phyloP scores from a whole-genome alignment of 2,888 invertebrate genomes.

The Dicranocentrus wangi region DNA sequence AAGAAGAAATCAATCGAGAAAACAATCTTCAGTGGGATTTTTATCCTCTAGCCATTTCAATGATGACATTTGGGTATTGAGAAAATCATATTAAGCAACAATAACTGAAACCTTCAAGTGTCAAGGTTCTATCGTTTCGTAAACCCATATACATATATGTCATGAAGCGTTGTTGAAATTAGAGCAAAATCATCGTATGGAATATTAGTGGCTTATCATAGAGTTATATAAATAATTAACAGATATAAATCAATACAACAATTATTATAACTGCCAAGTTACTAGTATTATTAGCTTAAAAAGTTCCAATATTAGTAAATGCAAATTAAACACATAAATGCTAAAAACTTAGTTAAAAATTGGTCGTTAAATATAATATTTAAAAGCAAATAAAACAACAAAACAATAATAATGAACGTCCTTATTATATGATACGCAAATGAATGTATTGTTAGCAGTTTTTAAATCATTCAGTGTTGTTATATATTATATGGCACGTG shows the following conservation, averaged over 20 bases:
- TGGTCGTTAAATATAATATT: slow-evolving; percentile 15
- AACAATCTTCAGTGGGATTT: no score
- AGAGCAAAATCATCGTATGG: no score
- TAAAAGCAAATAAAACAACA: slow-evolving; percentile 22
- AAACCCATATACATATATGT: no score
- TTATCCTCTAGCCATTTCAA: no score
- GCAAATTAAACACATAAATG: slow-evolving; percentile 8
- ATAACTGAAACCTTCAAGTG: no score
- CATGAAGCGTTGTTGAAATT: no score
- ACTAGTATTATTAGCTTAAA: not conserved
- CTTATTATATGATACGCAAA: not conserved
- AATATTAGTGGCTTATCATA: not conserved
- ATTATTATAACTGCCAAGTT: not conserved
- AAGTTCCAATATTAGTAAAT: slow-evolving; percentile 9
- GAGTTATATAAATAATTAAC: slow-evolving; percentile 2
- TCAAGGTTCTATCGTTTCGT: no score
- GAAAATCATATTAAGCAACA: no score
- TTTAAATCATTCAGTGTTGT: slow-evolving; percentile 1
- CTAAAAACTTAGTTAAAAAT: slow-evolving; percentile 22
- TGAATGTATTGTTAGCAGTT: slow-evolving; percentile 1
- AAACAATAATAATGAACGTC: slow-evolving; percentile 13
- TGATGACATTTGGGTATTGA: no score
- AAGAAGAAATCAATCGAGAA: slow-evolving; percentile 5
- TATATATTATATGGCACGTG: slow-evolving; percentile 31
- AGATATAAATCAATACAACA: not conserved